Evolutionary conservation across 2,113 vertebrate genomes (phyloP).

Genomic region (Neogobius melanostomus): DNA sequence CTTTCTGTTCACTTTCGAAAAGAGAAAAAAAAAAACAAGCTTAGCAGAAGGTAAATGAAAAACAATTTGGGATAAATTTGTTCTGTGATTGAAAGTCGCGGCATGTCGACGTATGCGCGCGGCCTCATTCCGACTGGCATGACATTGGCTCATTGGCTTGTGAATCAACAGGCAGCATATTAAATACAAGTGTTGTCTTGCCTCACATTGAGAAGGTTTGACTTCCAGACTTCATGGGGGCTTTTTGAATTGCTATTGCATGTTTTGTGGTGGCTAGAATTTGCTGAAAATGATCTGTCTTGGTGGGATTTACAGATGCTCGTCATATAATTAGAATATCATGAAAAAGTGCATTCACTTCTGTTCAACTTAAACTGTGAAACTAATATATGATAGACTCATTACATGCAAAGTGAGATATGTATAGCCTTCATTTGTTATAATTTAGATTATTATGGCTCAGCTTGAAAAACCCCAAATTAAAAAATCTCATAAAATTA

Average conservation of each 20-base stretch:
- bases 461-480: no score
- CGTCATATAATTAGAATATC: no score
- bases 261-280: not conserved
- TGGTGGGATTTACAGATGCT: no score
- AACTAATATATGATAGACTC: no score
- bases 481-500: no score
- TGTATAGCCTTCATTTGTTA: no score
- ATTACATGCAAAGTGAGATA: no score
- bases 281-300: no score
- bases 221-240: not conserved
- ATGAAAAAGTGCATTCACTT: no score
- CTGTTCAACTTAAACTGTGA: no score
- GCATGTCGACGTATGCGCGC: constrained; percentile 7
- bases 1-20: constrained; percentile 18
- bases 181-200: constrained; percentile 1
- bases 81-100: constrained; percentile 19
- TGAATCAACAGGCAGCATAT: not conserved
- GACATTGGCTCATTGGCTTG: constrained; percentile 22
- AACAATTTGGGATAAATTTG: constrained; percentile 42
- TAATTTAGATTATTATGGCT: no score
- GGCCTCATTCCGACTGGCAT: constrained; percentile 1
- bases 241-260: not conserved
- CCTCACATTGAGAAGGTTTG: not conserved
- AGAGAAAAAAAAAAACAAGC: constrained; percentile 5
- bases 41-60: constrained; percentile 17